These are phyloP conservation scores for Pyrocoelia pectoralis DNA, from an alignment of 2,888 invertebrate genomes.

Conservation along the genomic window DNA sequence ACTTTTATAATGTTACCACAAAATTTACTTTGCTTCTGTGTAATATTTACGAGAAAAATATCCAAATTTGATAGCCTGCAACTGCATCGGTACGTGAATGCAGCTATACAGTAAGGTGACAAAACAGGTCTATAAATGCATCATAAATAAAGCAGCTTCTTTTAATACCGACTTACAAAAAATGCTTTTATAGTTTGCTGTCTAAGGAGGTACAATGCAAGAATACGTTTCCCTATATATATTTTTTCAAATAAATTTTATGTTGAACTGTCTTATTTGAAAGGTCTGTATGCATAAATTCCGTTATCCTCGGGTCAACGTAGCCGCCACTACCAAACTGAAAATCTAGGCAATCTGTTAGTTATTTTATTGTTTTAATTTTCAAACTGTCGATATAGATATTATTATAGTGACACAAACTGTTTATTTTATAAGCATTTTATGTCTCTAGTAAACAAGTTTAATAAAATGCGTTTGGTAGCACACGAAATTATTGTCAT, in stretches of 20 bases:
- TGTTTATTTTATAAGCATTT: constrained; percentile 29
- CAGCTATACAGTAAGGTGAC: constrained; percentile 50
- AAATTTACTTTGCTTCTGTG: constrained; percentile 51
- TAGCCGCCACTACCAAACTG: constrained; percentile 17
- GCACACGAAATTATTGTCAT: background rate
- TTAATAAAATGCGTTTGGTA: constrained; percentile 7
- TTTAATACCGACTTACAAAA: constrained; percentile 29
- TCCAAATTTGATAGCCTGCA: constrained; percentile 48
- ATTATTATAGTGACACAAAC: constrained; percentile 28
- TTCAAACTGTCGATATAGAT: constrained; percentile 35
- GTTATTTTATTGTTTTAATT: constrained; percentile 43
- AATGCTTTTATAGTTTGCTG: constrained; percentile 15
- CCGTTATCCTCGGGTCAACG: constrained; percentile 24
- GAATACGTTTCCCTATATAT: constrained; percentile 16
- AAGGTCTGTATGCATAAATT: constrained; percentile 38
- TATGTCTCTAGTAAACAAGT: constrained; percentile 10
- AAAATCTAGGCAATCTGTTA: constrained; percentile 39
- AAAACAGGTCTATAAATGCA: constrained; percentile 51
- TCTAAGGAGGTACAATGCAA: constrained; percentile 13
- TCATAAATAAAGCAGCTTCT: constrained; percentile 44
- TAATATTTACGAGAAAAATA: constrained; percentile 54
- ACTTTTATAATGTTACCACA: constrained; percentile 50
- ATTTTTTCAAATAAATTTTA: constrained; percentile 25
- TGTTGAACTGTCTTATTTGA: constrained; percentile 27
- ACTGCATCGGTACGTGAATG: constrained; percentile 44